Evolutionary conservation across 37 sponge, comb jelly and placozoan species (phyloP), one percentile per base, ranked within the genome.

Genomic region (Chondrosia reniformis): DNA sequence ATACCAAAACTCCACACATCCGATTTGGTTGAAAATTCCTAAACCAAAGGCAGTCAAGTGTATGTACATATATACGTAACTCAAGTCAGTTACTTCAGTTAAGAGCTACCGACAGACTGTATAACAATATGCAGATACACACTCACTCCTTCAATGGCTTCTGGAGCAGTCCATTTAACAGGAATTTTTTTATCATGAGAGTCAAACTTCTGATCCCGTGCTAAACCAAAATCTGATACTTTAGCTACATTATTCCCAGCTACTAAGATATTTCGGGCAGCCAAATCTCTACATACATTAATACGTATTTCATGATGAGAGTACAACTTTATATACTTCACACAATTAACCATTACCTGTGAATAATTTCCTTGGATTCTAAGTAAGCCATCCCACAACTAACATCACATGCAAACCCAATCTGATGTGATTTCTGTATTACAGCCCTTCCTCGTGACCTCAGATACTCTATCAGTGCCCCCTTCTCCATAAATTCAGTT

Each of bases 1-100:
- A 95, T 62, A 31, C 92, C 95, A 84, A 81, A 95, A 45, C 95
- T 95, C 95, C 95, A 95, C 0, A 95, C 95, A 72, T 95, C 95
- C 40, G 86, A 85, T 46, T 88, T 90, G 65, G 33, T 45, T 10
- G 95, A 83, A 54, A 95, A 95, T 73, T 67, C 81, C 94, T 94
- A 63, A 32, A 69, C n/a, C n/a, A 19, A 6, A 19, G 28, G 61
- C 61, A 13, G 22, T 59, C 9, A 5, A 59, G 61, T 59, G 22
- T 59, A 6, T 19, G 28, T 7, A 19, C 4, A 59, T 13, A 19
- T 59, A 59, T 59, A 30, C n/a, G 28, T 59, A 59, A 6, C 8
- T 59, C n/a, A 13, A 19, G n/a, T 59, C 6, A 59, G 8, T 13
- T 59, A 59, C 4, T 6, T 6, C 8, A 19, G 4, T 5, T 19